Evolutionary conservation across 2,797 vertebrate genomes (phyloP).

Genomic region (Sebastiscus albofasciatus): DNA sequence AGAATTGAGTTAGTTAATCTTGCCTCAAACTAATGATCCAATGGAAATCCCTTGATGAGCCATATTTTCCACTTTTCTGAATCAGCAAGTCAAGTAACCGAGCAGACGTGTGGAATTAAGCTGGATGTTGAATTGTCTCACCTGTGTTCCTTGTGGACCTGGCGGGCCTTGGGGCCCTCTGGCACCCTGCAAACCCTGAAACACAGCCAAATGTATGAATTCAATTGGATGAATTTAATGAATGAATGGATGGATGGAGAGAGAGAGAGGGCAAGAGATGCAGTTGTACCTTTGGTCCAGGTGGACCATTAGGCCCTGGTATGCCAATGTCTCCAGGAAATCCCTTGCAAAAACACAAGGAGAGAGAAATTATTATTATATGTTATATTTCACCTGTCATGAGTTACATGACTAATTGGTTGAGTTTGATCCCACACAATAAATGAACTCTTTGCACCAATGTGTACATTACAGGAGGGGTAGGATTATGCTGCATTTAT

Average conservation of each 20-base stretch:
- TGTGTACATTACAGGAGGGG: neutral
- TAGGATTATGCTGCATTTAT: neutral
- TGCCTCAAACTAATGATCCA: conserved; percentile 12
- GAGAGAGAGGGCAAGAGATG: neutral
- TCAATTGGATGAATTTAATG: neutral
- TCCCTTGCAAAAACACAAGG: conserved; percentile 83
- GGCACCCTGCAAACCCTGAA: conserved; percentile 89
- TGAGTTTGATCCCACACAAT: neutral
- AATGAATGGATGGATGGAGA: neutral
- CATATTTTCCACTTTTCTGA: conserved; percentile 43
- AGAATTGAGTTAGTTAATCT: neutral
- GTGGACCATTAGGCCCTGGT: conserved; percentile 94
- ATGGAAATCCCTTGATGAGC: conserved; percentile 40
- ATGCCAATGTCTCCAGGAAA: conserved; percentile 98
- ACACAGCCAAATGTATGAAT: conserved; percentile 13
- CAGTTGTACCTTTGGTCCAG: conserved; percentile 90
- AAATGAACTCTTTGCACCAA: neutral
- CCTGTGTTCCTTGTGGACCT: conserved; percentile 93
- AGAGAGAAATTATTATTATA: neutral
- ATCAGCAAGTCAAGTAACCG: neutral
- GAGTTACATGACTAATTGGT: conserved; percentile 17
- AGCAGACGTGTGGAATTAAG: neutral
- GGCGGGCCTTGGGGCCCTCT: conserved; percentile 89
- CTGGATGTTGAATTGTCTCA: conserved; percentile 63
- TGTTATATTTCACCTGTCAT: conserved; percentile 1